phyloP scores from a whole-genome alignment of 2,888 invertebrate species.

The Dyspetes luteomarginatus region DNA sequence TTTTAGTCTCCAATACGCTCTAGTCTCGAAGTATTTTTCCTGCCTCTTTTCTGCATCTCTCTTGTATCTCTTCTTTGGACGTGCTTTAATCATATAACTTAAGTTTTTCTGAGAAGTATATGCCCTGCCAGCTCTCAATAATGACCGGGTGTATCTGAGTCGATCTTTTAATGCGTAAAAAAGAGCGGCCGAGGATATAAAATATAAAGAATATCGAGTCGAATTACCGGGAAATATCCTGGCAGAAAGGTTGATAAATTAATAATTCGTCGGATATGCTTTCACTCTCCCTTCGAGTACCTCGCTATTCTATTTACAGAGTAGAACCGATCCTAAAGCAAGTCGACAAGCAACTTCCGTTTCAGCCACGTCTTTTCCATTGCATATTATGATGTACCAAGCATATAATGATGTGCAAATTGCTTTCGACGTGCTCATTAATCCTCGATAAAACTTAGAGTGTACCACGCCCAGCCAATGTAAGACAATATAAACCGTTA shows the following conservation, averaged over 20 bases:
- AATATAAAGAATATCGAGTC: slow-evolving; percentile 66
- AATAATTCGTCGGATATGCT: slow-evolving; percentile 48
- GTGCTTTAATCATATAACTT: background rate
- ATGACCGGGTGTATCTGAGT: background rate
- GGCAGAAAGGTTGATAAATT: slow-evolving; percentile 65
- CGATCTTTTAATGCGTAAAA: background rate
- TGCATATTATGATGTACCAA: slow-evolving; percentile 9
- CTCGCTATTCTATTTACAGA: background rate
- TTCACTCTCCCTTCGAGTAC: background rate
- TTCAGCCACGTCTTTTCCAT: background rate
- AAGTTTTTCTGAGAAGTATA: background rate
- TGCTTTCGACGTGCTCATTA: slow-evolving; percentile 28
- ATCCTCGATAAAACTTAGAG: background rate
- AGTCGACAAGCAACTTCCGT: background rate
- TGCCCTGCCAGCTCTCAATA: background rate
- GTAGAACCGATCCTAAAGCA: background rate
- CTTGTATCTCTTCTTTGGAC: background rate
- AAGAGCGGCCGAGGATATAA: slow-evolving; percentile 53
- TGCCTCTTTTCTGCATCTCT: background rate
- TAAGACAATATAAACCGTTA: no score
- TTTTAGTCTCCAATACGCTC: background rate
- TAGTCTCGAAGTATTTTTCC: background rate
- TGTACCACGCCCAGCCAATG: background rate
- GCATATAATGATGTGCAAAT: slow-evolving; percentile 7
- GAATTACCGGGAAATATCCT: slow-evolving; percentile 65